A percentile compares a stretch with the other conserved stretches of the same genome.
Conservation (phyloP, 2,113 vertebrate genomes). For the Gracilinanus agilis region DNA sequence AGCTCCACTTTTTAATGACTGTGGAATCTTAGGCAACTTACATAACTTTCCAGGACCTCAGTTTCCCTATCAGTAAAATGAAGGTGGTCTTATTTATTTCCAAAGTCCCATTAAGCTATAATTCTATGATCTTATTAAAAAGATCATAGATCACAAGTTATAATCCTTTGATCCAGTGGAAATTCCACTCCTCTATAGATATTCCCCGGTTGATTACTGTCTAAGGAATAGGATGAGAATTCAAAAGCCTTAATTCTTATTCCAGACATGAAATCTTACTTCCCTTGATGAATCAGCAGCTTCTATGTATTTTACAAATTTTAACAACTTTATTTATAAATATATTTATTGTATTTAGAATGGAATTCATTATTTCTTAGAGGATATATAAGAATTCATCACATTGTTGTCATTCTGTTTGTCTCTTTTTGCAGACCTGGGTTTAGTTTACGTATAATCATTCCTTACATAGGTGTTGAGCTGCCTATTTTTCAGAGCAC, state of each 20-base stretch:
- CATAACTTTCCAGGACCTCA: background rate
- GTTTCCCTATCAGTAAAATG: background rate
- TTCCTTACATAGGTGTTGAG: background rate
- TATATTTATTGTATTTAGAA: background rate
- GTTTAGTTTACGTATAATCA: background rate
- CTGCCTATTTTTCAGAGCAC: constrained; percentile 28
- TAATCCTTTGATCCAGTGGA: background rate
- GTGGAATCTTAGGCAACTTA: background rate
- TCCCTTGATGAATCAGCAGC: background rate
- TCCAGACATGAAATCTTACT: background rate
- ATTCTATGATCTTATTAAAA: background rate
- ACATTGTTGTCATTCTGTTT: background rate
- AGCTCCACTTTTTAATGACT: background rate
- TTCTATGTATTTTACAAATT: background rate
- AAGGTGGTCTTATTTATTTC: background rate
- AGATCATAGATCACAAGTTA: background rate
- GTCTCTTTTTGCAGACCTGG: background rate
- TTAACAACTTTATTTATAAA: background rate
- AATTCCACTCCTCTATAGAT: background rate
- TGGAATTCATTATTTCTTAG: background rate
- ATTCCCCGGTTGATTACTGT: background rate
- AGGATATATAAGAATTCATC: background rate
- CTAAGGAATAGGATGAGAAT: background rate
- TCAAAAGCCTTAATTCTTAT: background rate
- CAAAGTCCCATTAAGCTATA: background rate